Percentiles rank a stretch among this genome's conserved stretches.
phyloP scores from a whole-genome alignment of 2,797 vertebrate genomes.

The Propithecus deckenii region DNA sequence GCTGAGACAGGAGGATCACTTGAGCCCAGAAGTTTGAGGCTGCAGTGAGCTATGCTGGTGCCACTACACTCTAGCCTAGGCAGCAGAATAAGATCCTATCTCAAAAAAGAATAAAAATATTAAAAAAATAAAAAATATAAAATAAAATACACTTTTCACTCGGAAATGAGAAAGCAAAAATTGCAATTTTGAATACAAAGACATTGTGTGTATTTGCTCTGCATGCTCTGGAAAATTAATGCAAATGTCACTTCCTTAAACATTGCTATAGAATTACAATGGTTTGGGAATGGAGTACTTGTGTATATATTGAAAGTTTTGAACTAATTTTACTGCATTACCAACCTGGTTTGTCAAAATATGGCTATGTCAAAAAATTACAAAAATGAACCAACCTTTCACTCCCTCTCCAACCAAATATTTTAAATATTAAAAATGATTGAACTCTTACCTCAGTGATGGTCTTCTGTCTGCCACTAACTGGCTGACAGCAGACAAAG shows the following conservation, averaged over 20 bases:
- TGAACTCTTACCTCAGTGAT: background rate
- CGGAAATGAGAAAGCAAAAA: background rate
- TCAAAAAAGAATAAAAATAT: background rate
- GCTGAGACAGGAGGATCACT: background rate
- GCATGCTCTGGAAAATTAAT: background rate
- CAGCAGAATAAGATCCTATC: background rate
- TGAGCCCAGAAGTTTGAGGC: background rate
- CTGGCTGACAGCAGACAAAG: no score
- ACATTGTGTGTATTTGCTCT: background rate
- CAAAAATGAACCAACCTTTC: background rate
- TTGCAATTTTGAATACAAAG: background rate
- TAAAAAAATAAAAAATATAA: background rate
- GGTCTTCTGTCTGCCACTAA: background rate
- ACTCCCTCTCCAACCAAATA: background rate
- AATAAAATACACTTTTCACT: background rate
- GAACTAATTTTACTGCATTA: background rate
- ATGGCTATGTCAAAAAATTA: background rate
- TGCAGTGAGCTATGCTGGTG: background rate
- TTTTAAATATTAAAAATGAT: background rate
- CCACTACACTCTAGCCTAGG: background rate
- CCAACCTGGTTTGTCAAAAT: background rate
- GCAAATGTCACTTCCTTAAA: background rate
- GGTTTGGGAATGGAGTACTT: background rate
- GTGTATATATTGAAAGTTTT: background rate
- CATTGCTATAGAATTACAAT: background rate